phyloP scores from a whole-genome alignment of 2,888 invertebrate species.

The Cantharis lateralis region DNA sequence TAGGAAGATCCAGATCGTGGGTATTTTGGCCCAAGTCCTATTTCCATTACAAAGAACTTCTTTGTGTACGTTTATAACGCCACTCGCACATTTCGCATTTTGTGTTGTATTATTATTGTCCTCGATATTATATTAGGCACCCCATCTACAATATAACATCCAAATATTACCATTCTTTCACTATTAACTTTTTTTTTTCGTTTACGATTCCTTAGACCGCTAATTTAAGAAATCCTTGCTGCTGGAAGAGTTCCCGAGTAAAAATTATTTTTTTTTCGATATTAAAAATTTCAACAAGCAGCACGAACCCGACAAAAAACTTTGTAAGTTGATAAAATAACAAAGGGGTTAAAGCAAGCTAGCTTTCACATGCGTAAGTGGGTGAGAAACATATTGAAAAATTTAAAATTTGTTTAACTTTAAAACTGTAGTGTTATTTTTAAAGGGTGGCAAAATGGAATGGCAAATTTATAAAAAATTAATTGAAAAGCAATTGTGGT shows the following conservation, averaged over 20 bases:
- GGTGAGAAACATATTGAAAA: neutral
- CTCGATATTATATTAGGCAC: constrained; percentile 7
- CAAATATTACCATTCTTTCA: neutral
- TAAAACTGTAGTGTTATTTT: neutral
- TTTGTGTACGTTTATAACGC: constrained; percentile 35
- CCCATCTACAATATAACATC: constrained; percentile 6
- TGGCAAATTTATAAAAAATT: neutral
- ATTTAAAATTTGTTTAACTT: neutral
- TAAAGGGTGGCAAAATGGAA: neutral
- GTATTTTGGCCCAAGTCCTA: constrained; percentile 33
- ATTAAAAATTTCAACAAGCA: too few species aligned
- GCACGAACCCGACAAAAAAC: neutral
- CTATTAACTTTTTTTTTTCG: neutral
- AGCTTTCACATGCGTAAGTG: neutral
- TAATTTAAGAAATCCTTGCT: neutral
- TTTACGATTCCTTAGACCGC: neutral
- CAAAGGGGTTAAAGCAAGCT: neutral
- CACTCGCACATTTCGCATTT: constrained; percentile 42
- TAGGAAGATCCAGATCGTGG: constrained; percentile 37
- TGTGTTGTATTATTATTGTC: constrained; percentile 40
- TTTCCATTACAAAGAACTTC: constrained; percentile 40
- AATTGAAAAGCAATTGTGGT: neutral
- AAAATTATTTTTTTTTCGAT: neutral
- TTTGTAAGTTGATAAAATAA: neutral
- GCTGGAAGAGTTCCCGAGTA: neutral